These are phyloP conservation scores for Caiman crocodilus DNA, from an alignment of 2,797 vertebrate genomes.

Conservation along the genomic window DNA sequence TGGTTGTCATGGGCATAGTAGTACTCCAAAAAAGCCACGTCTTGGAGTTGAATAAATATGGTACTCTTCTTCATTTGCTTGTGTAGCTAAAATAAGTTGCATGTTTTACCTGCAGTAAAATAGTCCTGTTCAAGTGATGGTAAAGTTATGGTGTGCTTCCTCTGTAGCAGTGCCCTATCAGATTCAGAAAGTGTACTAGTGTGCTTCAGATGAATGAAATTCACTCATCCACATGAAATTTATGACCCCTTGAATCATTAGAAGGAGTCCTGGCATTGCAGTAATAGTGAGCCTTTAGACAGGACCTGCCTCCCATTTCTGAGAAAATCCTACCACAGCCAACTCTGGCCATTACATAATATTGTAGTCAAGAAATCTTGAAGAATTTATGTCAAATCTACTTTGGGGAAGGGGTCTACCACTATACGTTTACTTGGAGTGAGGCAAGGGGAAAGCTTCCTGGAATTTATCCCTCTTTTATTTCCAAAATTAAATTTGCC, in stretches of 20 bases:
- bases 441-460: neutral
- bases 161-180: neutral
- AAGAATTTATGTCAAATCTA: neutral
- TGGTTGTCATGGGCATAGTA: conserved; percentile 70
- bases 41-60: too few relatives aligned
- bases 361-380: neutral
- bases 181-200: neutral
- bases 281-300: neutral
- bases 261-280: neutral
- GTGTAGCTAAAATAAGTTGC: neutral
- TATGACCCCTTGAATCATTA: neutral
- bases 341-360: neutral
- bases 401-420: neutral
- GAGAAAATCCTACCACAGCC: neutral
- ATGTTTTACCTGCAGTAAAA: neutral
- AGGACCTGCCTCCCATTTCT: neutral
- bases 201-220: neutral
- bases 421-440: neutral
- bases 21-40: neutral
- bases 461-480: neutral
- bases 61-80: too few relatives aligned
- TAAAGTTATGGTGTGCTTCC: too few relatives aligned
- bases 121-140: neutral
- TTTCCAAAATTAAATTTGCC: neutral
- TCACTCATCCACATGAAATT: neutral